A percentile compares a stretch with the other conserved stretches of the same genome.
Evolutionary conservation across 2,888 invertebrate species (phyloP).

Genomic region (Eutolmus rufibarbis): DNA sequence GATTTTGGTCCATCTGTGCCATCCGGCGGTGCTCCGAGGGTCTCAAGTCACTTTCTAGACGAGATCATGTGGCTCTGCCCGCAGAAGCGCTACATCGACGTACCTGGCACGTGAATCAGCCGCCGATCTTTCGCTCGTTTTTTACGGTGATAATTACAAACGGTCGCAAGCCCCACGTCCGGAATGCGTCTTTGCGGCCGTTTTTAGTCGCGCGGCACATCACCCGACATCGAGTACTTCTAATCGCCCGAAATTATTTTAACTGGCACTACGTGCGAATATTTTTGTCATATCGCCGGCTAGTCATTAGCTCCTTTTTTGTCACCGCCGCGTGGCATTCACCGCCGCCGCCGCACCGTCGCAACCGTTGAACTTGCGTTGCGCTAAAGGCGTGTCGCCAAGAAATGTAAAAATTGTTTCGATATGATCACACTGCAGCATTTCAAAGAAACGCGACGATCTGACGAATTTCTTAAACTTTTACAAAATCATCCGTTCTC

Average conservation of each 20-base stretch:
- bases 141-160: slow-evolving; percentile 10
- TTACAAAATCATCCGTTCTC: neutral
- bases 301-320: slow-evolving; percentile 19
- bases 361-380: neutral
- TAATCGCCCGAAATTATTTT: slow-evolving; percentile 42
- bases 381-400: slow-evolving; percentile 21
- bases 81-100: neutral
- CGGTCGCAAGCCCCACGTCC: neutral
- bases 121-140: neutral
- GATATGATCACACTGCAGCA: neutral
- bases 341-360: neutral
- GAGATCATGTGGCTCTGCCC: neutral
- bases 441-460: slow-evolving; percentile 26
- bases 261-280: slow-evolving; percentile 34
- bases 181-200: neutral
- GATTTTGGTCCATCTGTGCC: slow-evolving; percentile 16
- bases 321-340: neutral
- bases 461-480: neutral
- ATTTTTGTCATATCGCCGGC: slow-evolving; percentile 30
- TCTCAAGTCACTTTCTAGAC: neutral
- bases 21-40: neutral
- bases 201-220: neutral
- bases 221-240: slow-evolving; percentile 19
- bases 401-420: slow-evolving; percentile 38
- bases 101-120: neutral